phyloP scores from a whole-genome alignment of 2,797 vertebrate species.

The Siniperca undulata region DNA sequence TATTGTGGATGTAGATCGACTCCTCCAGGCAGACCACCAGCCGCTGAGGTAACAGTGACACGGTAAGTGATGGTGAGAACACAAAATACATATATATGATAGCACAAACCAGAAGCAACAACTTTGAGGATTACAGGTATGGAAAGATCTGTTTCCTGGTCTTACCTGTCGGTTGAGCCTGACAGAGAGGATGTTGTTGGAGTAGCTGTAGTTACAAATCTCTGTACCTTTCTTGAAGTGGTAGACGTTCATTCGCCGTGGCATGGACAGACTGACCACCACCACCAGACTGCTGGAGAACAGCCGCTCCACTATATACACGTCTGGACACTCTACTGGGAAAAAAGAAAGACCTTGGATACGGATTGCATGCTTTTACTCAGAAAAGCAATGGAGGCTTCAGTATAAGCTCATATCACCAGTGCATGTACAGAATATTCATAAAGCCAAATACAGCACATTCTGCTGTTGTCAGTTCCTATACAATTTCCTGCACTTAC shows the following conservation, averaged over 20 bases:
- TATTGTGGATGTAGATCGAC: constrained; percentile 96
- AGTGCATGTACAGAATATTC: background rate
- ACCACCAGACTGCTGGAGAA: constrained; percentile 98
- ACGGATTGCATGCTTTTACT: background rate
- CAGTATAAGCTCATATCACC: background rate
- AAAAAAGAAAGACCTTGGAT: background rate
- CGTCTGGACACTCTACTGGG: constrained; percentile 92
- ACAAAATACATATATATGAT: background rate
- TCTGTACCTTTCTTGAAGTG: constrained; percentile 98
- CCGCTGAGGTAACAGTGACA: constrained; percentile 80
- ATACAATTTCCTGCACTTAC: background rate
- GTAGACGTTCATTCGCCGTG: constrained; percentile 94
- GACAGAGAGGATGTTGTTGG: constrained; percentile 93
- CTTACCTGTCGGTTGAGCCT: constrained; percentile 93
- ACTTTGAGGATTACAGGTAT: background rate
- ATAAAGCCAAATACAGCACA: background rate
- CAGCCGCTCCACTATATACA: constrained; percentile 95
- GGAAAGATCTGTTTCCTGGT: background rate
- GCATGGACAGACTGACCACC: constrained; percentile 92
- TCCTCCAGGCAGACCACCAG: constrained; percentile 95
- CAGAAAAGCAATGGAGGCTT: constrained; percentile 2
- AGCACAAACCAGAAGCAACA: background rate
- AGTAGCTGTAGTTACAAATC: constrained; percentile 98
- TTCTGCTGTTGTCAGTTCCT: background rate
- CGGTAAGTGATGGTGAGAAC: background rate